These are phyloP conservation scores for Trachymyrmex cornetzi DNA, from an alignment of 1,140 invertebrate species.

Conservation along the genomic window DNA sequence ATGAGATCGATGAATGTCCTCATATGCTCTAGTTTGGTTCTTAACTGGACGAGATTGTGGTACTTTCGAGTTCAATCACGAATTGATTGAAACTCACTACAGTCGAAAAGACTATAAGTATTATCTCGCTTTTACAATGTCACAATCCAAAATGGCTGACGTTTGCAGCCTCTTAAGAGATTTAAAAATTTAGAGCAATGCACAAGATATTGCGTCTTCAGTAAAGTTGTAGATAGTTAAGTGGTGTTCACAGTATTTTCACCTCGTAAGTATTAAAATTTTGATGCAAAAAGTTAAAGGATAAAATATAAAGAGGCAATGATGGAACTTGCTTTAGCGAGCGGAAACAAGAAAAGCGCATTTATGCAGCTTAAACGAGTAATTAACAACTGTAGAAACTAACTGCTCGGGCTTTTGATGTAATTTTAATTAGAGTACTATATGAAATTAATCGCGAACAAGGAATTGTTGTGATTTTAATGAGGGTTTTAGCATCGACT, in stretches of 20 bases:
- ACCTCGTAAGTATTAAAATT: conserved; percentile 48
- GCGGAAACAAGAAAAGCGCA: conserved; percentile 47
- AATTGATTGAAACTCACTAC: too few species aligned
- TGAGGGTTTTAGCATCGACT: conserved; percentile 30
- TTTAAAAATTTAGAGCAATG: conserved; percentile 41
- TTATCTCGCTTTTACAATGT: neutral
- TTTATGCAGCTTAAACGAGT: conserved; percentile 53
- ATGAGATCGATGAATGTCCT: too few species aligned
- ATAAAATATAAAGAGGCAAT: conserved; percentile 20
- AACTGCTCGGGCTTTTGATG: conserved; percentile 49
- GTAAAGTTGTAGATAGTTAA: conserved; percentile 44
- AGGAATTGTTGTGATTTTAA: conserved; percentile 53
- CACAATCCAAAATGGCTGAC: conserved; percentile 24
- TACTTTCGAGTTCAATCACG: too few species aligned
- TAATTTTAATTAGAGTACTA: conserved; percentile 50
- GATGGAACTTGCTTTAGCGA: conserved; percentile 32
- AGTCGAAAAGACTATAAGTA: too few species aligned
- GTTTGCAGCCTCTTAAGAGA: neutral
- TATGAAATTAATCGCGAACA: conserved; percentile 50
- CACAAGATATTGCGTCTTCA: conserved; percentile 9
- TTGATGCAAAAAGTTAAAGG: conserved; percentile 50
- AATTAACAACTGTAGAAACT: conserved; percentile 50
- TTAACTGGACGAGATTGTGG: too few species aligned
- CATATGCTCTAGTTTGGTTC: too few species aligned
- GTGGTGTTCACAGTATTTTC: conserved; percentile 38